Percentiles rank a stretch among this genome's conserved stretches.
phyloP scores from a whole-genome alignment of 37 sponge, comb jelly and placozoan genomes.

The Agelas oroides region DNA sequence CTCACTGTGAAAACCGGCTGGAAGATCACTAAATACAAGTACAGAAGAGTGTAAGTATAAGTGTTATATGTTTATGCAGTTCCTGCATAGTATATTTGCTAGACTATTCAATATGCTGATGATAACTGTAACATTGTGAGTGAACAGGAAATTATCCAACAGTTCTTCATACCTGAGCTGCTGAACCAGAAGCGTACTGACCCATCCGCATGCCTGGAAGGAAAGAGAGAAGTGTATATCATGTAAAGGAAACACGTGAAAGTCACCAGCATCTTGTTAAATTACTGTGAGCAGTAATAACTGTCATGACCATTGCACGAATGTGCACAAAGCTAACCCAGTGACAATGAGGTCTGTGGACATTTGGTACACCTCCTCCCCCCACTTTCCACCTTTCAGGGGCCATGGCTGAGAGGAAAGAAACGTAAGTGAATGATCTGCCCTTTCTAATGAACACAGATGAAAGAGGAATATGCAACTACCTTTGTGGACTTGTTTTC shows the following conservation, averaged over 20 bases:
- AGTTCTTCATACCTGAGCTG: conserved; percentile 54
- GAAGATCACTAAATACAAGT: conserved; percentile 33
- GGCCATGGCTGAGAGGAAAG: conserved; percentile 53
- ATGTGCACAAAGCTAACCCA: conserved; percentile 32
- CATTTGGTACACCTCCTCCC: conserved; percentile 38
- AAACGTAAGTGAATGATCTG: neutral
- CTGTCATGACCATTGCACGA: too few relatives aligned
- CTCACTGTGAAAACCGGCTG: conserved; percentile 60
- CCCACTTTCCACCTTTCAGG: conserved; percentile 80
- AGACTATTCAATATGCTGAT: too few relatives aligned
- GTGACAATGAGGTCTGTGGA: conserved; percentile 68
- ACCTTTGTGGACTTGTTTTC: conserved; percentile 37
- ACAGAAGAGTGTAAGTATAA: neutral
- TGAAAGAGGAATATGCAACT: neutral
- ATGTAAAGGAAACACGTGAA: neutral
- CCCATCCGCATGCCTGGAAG: conserved; percentile 59
- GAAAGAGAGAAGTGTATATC: neutral
- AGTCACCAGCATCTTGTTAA: neutral
- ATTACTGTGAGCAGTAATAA: neutral
- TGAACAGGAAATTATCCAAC: too few relatives aligned
- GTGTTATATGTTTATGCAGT: neutral
- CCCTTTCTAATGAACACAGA: neutral
- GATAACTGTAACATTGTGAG: too few relatives aligned
- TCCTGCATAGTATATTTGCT: too few relatives aligned
- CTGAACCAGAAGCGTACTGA: conserved; percentile 67